Percentiles rank a stretch among this genome's conserved stretches.
phyloP scores from a whole-genome alignment of 1,140 invertebrate genomes.

The Zaprionus kolodkinae region DNA sequence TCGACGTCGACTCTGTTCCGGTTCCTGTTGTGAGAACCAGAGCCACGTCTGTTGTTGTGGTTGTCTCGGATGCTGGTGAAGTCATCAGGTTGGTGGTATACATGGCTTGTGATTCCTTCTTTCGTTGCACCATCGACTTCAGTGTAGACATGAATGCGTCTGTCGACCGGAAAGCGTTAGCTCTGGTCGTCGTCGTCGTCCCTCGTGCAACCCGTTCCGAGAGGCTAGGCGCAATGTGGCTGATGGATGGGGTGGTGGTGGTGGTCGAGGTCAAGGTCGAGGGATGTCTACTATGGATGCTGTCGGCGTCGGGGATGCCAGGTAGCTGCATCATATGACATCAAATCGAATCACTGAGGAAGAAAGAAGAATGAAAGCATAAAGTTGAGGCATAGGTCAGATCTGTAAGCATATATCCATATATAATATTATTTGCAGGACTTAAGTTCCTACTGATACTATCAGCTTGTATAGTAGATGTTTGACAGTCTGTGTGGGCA shows the following conservation, averaged over 20 bases:
- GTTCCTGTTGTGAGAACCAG: not conserved
- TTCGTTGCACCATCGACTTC: not conserved
- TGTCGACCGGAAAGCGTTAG: constrained; percentile 8
- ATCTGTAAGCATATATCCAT: too few relatives aligned
- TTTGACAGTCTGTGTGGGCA: not conserved
- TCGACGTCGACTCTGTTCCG: not conserved
- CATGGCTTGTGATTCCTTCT: not conserved
- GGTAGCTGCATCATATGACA: constrained; percentile 37
- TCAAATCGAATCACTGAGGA: constrained; percentile 9
- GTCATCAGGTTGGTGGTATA: not conserved
- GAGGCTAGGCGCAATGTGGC: constrained; percentile 23
- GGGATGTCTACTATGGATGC: not conserved
- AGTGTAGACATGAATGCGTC: constrained; percentile 23
- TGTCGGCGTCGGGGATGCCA: constrained; percentile 11
- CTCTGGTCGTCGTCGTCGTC: constrained; percentile 11
- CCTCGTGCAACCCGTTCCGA: constrained; percentile 1
- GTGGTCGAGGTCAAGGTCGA: not conserved
- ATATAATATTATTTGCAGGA: too few relatives aligned
- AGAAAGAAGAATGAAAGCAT: not conserved
- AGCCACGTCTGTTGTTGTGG: not conserved
- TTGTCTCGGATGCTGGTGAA: constrained; percentile 17
- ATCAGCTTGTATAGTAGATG: not conserved
- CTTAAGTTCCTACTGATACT: not conserved
- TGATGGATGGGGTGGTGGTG: not conserved
- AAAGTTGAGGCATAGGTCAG: too few relatives aligned